These are phyloP conservation scores for Hoplostethus atlanticus DNA, from an alignment of 2,797 vertebrate species.

Conservation along the genomic window DNA sequence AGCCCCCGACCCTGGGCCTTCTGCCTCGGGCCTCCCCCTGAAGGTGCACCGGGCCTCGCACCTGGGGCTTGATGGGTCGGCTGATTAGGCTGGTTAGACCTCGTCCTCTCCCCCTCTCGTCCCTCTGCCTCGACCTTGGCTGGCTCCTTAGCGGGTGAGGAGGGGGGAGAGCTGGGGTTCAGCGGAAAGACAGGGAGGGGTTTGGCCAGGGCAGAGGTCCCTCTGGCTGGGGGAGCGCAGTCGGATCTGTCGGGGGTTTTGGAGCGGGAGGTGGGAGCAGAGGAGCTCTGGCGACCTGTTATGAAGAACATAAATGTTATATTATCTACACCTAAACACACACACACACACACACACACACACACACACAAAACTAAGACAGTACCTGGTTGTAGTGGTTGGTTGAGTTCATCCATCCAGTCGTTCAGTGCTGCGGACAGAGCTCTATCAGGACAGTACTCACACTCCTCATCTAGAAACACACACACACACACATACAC, in stretches of 20 bases:
- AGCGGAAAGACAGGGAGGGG: slow-evolving; percentile 75
- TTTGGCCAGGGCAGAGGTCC: slow-evolving; percentile 64
- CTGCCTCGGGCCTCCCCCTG: slow-evolving; percentile 51
- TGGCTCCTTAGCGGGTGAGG: slow-evolving; percentile 62
- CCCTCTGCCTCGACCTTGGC: slow-evolving; percentile 47
- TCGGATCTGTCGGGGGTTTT: slow-evolving; percentile 75
- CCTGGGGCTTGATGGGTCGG: slow-evolving; percentile 47
- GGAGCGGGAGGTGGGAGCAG: slow-evolving; percentile 57
- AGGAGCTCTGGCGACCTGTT: slow-evolving; percentile 79
- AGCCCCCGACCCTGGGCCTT: slow-evolving; percentile 66
- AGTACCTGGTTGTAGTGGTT: slow-evolving; percentile 86
- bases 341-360: neutral
- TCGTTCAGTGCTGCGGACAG: slow-evolving; percentile 85
- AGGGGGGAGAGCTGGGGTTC: slow-evolving; percentile 68
- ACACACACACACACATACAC: slow-evolving; percentile 16
- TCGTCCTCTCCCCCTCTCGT: slow-evolving; percentile 51
- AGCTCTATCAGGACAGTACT: slow-evolving; percentile 86
- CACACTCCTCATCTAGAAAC: slow-evolving; percentile 72
- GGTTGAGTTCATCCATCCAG: slow-evolving; percentile 89
- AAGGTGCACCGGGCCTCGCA: slow-evolving; percentile 45
- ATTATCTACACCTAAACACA: too few species aligned
- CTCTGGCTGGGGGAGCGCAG: slow-evolving; percentile 58
- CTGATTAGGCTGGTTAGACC: slow-evolving; percentile 38
- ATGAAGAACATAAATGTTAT: neutral
- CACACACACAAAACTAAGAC: too few species aligned